Base-by-base conservation (phyloP, 2,113 vertebrate species). In the Cricetomys ansorgei region DNA sequence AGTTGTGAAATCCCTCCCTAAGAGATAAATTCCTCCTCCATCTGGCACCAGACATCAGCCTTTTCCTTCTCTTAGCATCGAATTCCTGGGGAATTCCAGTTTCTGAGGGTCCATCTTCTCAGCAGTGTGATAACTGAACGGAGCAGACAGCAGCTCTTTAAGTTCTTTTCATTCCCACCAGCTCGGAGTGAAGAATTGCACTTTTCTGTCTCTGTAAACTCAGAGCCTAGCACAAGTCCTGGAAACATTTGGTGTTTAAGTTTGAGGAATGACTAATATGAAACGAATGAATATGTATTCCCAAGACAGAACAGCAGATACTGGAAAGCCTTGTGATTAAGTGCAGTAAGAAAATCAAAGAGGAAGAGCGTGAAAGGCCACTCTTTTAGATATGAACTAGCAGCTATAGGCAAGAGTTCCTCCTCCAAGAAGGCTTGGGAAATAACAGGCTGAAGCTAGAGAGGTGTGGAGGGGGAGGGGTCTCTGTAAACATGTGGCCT, bases 231-330 rank as follows among this genome's bases (percentile, higher is more conserved):
- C 29, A 65, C 23, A 88, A 73, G 45, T 59, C 37, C 45, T 76
- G 29, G 31, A 64, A 80, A 90, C 29, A 57, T 93, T 77, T 90
- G 12, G 45, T 92, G 45, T 37, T 89, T 89, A 65, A 76, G 31
- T 83, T 59, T 88, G 37, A 95, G n/a, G 53, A 67, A 79, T 43
- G 19, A 88, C 73, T 88, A 50, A 84, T 94, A 91, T 89, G 43
- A 95, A 95, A 87, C 25, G 27, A 65, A 69, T 83, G 19, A 45
- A 34, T 80, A 50, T 85, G 19, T 4, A 55, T 37, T 90, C n/a
- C 21, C 93, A 69, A 96, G 62, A 50, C 40, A n/a, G 23, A 45
- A 72, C 50, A 76, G 40, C 2, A 34, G 57, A 70, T n/a, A 40
- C 6, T 62, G 37, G 40, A 79, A 29, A 57, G 7, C 9, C 67